Evolutionary conservation across 2,888 invertebrate genomes (phyloP), one percentile per base, ranked within the genome.

Genomic region (Microchrysa polita): DNA sequence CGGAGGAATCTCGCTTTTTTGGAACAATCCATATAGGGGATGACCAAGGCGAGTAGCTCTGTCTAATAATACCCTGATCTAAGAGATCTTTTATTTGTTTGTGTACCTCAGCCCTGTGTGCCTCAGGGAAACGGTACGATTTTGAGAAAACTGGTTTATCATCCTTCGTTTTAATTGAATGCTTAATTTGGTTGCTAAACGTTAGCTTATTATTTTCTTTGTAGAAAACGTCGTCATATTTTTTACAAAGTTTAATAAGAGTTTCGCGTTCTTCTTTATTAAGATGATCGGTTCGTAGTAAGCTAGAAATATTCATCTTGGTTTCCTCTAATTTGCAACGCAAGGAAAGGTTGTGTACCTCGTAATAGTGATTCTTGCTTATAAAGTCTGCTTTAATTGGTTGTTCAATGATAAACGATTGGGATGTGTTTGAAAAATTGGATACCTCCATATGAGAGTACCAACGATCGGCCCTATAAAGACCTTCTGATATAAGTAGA

Each of bases 71-170:
- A 1, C 23, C 48, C 27, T 74, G 72, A 18, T 60, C 40, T 0
- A 53, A 73, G 57, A 74, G 67, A 52, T 77, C 75, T 7, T 65
- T 20, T 59, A 63, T 27, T 77, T 44, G 48, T 74, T 67, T 34
- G 0, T 40, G 61, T 1, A 61, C 16, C 40, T 61, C 61, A 0
- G 34, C 1, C 2, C 40, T 61, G 0, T 61, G 61, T 0, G 40
- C 42, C 1, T 2, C 16, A n/a, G 40, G 61, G 48, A 75, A 74
- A 1, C 76, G 53, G 34, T 77, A 77, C 42, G 73, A 67, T 55
- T 75, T 77, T 1, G 73, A 52, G 55, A 75, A 76, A 12, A 77
- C 75, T n/a, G 77, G 74, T 12, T 71, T 48, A 53, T 76, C 57
- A 57, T 73, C 34, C 12, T 60, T 73, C 1, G 77, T 76, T 16